Percentiles rank a stretch among this genome's conserved stretches.
phyloP scores from a whole-genome alignment of 2,113 vertebrate species.

The Urocitellus parryii region DNA sequence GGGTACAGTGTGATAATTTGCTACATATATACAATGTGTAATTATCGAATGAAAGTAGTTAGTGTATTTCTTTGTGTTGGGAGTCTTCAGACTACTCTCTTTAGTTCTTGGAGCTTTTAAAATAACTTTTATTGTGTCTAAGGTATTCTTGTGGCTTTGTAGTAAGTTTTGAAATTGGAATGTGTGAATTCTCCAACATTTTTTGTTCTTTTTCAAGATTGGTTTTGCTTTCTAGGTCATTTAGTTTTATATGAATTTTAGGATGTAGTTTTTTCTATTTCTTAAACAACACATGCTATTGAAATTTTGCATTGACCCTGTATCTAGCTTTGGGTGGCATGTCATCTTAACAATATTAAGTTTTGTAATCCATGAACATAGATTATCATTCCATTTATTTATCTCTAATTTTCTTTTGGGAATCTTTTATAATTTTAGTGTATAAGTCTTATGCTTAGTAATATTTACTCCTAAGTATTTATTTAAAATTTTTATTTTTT shows the following conservation, averaged over 20 bases:
- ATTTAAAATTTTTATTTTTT: background rate
- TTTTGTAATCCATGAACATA: background rate
- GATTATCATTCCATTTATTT: background rate
- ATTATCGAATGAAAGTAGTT: background rate
- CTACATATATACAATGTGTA: background rate
- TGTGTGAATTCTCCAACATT: background rate
- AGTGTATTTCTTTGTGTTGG: background rate
- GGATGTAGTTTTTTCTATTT: background rate
- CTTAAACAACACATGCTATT: background rate
- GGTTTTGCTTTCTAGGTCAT: background rate
- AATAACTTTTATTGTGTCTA: background rate
- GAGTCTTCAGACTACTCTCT: background rate
- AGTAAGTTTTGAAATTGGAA: background rate
- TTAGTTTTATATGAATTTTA: constrained; percentile 39
- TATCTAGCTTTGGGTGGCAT: background rate
- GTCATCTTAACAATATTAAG: constrained; percentile 13
- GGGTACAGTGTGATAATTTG: background rate
- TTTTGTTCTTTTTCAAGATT: constrained; percentile 11
- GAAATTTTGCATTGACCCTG: background rate
- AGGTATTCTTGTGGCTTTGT: background rate
- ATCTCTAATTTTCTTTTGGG: background rate
- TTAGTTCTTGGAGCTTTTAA: background rate
- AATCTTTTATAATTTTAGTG: background rate
- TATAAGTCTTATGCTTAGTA: background rate
- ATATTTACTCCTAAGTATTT: constrained; percentile 13